phyloP scores from a whole-genome alignment of 2,888 invertebrate species.

The Drosophila borborema region DNA sequence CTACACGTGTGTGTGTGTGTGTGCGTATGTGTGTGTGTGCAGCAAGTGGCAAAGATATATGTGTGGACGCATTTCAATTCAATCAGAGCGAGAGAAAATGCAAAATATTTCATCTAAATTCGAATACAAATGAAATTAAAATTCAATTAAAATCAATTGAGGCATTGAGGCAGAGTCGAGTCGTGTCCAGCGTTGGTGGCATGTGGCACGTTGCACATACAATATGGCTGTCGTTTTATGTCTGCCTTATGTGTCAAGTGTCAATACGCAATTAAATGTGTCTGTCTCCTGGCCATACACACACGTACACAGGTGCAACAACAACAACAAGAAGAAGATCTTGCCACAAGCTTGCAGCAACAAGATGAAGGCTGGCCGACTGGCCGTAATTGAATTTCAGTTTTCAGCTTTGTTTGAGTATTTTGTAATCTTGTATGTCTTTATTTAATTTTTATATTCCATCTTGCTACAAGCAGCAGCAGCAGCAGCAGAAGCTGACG shows the following conservation, averaged over 20 bases:
- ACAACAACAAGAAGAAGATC: conserved; percentile 5
- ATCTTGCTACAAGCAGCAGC: conserved; percentile 24
- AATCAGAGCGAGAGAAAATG: conserved; percentile 22
- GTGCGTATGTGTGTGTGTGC: not conserved
- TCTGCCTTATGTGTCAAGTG: conserved; percentile 27
- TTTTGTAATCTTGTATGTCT: conserved; percentile 61
- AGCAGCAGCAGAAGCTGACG: conserved; percentile 18
- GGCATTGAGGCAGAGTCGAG: conserved; percentile 27
- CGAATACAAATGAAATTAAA: conserved; percentile 47
- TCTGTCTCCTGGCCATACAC: conserved; percentile 31
- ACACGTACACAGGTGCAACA: conserved; percentile 4
- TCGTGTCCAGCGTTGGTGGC: conserved; percentile 5
- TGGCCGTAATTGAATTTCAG: conserved; percentile 53
- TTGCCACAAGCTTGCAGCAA: conserved; percentile 34
- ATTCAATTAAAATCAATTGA: conserved; percentile 70
- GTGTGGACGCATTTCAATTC: conserved; percentile 2
- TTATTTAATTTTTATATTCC: conserved; percentile 69
- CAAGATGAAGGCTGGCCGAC: conserved; percentile 14
- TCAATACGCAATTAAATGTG: conserved; percentile 13
- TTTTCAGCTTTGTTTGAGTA: conserved; percentile 49
- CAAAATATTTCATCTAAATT: conserved; percentile 40
- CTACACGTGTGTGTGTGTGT: not conserved
- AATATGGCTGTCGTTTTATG: conserved; percentile 3
- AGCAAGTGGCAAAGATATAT: conserved; percentile 22
- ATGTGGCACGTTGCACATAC: conserved; percentile 10